Conservation (phyloP, 2,113 vertebrate genomes). For the Heptranchias perlo region DNA sequence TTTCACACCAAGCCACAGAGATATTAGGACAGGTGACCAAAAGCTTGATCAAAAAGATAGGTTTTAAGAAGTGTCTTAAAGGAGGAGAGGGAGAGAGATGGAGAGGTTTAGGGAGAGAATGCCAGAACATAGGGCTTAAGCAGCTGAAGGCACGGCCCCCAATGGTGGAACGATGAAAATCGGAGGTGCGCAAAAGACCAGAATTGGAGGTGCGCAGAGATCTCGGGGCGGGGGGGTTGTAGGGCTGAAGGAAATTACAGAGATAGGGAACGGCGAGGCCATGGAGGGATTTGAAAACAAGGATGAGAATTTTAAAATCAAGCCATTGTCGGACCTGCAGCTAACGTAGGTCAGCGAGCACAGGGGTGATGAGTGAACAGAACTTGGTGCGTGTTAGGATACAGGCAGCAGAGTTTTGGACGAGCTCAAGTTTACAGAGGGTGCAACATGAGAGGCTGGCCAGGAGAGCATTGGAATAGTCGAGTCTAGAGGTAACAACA, state of each 20-base stretch:
- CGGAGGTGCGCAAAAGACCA: background rate
- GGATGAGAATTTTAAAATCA: background rate
- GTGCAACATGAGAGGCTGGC: too few species aligned
- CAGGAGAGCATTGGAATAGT: too few species aligned
- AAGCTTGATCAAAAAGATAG: background rate
- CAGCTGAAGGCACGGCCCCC: background rate
- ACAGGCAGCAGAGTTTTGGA: background rate
- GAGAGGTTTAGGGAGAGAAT: background rate
- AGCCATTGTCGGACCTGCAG: background rate
- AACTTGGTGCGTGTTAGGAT: background rate
- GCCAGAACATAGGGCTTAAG: background rate
- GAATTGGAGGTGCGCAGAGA: background rate
- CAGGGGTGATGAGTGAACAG: background rate
- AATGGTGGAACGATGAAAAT: background rate
- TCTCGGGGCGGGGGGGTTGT: too few species aligned
- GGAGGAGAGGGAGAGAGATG: background rate
- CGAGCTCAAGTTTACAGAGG: too few species aligned
- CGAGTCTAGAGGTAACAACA: too few species aligned
- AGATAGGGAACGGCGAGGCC: background rate
- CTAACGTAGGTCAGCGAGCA: background rate
- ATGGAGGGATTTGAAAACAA: background rate
- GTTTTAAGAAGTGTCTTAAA: background rate
- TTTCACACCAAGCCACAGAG: background rate
- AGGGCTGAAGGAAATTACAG: background rate
- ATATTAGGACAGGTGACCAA: too few species aligned